Evolutionary conservation across 2,113 vertebrate genomes (phyloP).

Genomic region (Zosterops hypoxanthus): DNA sequence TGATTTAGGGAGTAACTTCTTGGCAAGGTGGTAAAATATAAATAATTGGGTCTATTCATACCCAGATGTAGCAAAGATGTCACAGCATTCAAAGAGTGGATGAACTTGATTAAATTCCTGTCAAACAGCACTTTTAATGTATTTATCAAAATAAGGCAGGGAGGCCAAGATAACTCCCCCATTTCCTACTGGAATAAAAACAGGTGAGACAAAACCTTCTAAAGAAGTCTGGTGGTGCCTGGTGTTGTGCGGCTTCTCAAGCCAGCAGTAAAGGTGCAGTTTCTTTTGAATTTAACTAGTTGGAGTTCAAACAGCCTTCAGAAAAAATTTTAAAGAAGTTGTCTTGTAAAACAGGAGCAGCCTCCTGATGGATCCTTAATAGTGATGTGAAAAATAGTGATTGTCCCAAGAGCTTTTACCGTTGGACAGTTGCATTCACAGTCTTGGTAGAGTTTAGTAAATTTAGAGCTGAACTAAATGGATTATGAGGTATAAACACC

Average conservation of each 20-base stretch:
- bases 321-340: background rate
- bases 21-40: constrained; percentile 12
- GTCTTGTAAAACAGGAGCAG: constrained; percentile 10
- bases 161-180: constrained; percentile 1
- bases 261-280: background rate
- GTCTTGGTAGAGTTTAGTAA: background rate
- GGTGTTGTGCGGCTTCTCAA: background rate
- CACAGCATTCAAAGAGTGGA: background rate
- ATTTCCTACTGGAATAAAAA: constrained; percentile 24
- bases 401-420: background rate
- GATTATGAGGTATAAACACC: background rate
- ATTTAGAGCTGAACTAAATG: background rate
- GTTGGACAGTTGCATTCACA: background rate
- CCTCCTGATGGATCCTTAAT: background rate
- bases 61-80: background rate
- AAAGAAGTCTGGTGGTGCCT: background rate
- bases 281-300: constrained; percentile 45
- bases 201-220: background rate
- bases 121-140: constrained; percentile 24
- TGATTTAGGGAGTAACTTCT: background rate
- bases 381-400: background rate
- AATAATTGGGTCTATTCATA: background rate
- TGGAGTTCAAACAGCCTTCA: constrained; percentile 38
- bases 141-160: constrained; percentile 47
- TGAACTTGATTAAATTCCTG: background rate